Evolutionary conservation across 2,113 vertebrate species (phyloP).

Genomic region (Passer domesticus): DNA sequence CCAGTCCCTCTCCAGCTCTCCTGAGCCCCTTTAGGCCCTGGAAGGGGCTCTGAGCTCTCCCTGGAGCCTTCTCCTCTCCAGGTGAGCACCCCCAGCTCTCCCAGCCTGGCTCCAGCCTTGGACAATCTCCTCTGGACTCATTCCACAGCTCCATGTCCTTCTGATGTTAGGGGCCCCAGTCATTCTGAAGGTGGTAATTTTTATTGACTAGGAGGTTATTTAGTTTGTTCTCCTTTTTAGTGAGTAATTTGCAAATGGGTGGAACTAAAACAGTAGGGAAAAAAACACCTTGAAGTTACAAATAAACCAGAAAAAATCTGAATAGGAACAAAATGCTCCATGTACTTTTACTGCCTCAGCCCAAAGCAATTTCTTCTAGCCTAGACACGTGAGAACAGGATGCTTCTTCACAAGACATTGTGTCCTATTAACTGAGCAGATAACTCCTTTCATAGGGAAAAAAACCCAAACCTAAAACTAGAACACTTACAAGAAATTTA

Average conservation of each 20-base stretch:
- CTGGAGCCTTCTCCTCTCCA: background rate
- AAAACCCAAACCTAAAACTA: background rate
- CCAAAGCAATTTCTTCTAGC: background rate
- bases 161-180: background rate
- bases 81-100: background rate
- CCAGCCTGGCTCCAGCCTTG: background rate
- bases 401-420: background rate
- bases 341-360: background rate
- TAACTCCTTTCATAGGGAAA: background rate
- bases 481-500: background rate
- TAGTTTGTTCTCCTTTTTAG: background rate
- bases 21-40: background rate
- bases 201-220: background rate
- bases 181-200: background rate
- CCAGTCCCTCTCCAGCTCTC: background rate
- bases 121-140: background rate
- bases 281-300: background rate
- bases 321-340: background rate
- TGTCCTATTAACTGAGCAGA: background rate
- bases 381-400: background rate
- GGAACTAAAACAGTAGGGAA: background rate
- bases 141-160: background rate
- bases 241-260: background rate
- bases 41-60: accelerated
- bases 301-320: background rate